These are phyloP conservation scores for Anorthoa munda DNA, from an alignment of 2,888 invertebrate genomes.

Conservation along the genomic window DNA sequence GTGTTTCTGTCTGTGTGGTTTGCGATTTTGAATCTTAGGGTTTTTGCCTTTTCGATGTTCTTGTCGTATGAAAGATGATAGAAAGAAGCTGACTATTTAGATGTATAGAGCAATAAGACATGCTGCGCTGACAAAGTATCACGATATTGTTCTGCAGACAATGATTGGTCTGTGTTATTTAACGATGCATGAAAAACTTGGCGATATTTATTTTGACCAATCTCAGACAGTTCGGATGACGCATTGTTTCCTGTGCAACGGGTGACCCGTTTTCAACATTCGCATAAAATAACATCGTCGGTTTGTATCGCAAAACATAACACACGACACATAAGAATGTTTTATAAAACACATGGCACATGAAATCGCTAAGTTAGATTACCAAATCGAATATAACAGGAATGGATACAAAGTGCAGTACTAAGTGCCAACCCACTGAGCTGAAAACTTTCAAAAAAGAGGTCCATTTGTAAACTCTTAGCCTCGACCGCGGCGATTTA, in stretches of 20 bases:
- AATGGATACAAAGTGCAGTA: neutral
- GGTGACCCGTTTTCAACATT: too few species aligned
- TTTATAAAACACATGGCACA: neutral
- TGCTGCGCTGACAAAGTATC: too few species aligned
- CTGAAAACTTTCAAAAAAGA: constrained; percentile 8
- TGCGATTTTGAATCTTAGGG: constrained; percentile 3
- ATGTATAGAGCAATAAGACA: too few species aligned
- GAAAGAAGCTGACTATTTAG: too few species aligned
- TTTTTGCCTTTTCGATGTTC: neutral
- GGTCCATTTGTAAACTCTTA: constrained; percentile 38
- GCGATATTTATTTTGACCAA: too few species aligned
- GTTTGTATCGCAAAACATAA: neutral
- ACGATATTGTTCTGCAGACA: too few species aligned
- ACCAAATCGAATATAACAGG: constrained; percentile 14
- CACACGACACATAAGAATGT: neutral
- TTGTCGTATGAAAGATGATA: too few species aligned
- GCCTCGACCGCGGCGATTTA: constrained; percentile 26
- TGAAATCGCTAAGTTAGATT: neutral
- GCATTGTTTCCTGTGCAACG: too few species aligned
- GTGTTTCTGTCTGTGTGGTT: constrained; percentile 6
- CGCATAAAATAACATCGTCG: too few species aligned
- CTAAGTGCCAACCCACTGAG: constrained; percentile 31
- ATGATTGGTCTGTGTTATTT: too few species aligned
- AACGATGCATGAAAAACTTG: too few species aligned
- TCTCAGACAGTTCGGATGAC: too few species aligned